A percentile compares a stretch with the other conserved stretches of the same genome.
Conservation (phyloP, 2,797 vertebrate genomes). For the Xenentodon cancila region DNA sequence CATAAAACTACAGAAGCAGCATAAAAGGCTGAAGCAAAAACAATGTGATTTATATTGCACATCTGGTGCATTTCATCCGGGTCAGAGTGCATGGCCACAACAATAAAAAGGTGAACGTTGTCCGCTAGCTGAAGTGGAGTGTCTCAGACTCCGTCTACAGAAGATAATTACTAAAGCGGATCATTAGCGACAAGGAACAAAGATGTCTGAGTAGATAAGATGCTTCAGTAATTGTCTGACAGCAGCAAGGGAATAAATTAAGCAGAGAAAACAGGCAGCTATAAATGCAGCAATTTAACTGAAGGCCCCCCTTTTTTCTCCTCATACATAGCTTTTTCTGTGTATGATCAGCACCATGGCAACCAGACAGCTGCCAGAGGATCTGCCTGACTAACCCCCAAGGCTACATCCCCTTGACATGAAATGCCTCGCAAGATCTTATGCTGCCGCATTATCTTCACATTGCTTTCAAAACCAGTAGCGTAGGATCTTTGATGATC, state of each 20-base stretch:
- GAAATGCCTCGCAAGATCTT: neutral
- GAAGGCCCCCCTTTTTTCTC: conserved; percentile 34
- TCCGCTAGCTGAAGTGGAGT: conserved; percentile 14
- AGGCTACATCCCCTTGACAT: conserved; percentile 21
- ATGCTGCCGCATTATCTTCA: conserved; percentile 1
- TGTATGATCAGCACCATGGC: conserved; percentile 46
- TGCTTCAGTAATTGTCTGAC: conserved; percentile 41
- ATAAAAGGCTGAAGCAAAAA: conserved; percentile 39
- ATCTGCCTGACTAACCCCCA: conserved; percentile 40
- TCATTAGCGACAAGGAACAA: conserved; percentile 34
- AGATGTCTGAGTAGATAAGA: conserved; percentile 44
- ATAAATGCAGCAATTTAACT: conserved; percentile 45
- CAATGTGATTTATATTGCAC: conserved; percentile 28
- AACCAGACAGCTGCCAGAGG: conserved; percentile 48
- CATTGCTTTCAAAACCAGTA: neutral
- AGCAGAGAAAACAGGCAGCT: conserved; percentile 35
- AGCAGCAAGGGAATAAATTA: conserved; percentile 45
- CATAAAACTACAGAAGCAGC: conserved; percentile 29
- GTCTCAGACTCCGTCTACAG: conserved; percentile 12
- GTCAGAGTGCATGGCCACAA: conserved; percentile 1
- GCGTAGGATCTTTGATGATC: conserved; percentile 9
- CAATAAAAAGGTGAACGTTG: conserved; percentile 35
- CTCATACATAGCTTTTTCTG: conserved; percentile 30
- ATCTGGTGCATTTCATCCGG: conserved; percentile 18
- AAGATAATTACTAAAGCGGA: conserved; percentile 48